These are phyloP conservation scores for Trissolcus brochymenae DNA, from an alignment of 2,888 invertebrate species.

Conservation along the genomic window DNA sequence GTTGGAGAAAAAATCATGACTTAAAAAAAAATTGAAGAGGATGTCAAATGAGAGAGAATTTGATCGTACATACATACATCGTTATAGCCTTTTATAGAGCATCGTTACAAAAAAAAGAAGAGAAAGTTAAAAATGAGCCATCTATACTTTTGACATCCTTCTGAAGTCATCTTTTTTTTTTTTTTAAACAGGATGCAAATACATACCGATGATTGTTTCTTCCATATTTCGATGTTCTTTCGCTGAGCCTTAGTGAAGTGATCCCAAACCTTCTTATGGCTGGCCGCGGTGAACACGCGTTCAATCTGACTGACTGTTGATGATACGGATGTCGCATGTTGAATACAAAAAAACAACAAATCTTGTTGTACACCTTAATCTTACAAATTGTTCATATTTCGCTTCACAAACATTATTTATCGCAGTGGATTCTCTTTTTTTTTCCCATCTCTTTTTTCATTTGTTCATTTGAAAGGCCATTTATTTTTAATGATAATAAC, in stretches of 20 bases:
- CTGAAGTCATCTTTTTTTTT: constrained; percentile 8
- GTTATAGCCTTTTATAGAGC: not conserved
- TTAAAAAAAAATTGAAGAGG: too few relatives aligned
- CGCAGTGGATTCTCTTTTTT: not conserved
- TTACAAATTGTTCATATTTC: constrained; percentile 57
- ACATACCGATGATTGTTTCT: constrained; percentile 95
- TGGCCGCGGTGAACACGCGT: constrained; percentile 96
- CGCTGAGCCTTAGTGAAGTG: constrained; percentile 99
- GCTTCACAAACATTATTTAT: constrained; percentile 58
- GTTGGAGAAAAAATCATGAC: not conserved
- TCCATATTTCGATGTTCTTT: constrained; percentile 99
- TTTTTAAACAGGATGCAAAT: constrained; percentile 61
- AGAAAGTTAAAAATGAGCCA: constrained; percentile 1
- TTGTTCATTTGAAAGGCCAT: not conserved
- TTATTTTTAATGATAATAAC: not conserved
- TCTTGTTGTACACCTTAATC: constrained; percentile 73
- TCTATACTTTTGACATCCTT: not conserved
- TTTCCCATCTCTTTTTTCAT: constrained; percentile 4
- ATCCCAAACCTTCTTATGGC: constrained; percentile 99
- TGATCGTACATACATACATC: constrained; percentile 2
- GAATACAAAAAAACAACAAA: constrained; percentile 77
- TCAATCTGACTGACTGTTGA: constrained; percentile 98
- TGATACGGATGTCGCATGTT: constrained; percentile 75
- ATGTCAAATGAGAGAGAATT: constrained; percentile 14
- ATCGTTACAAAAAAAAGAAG: not conserved